A percentile compares a stretch with the other conserved stretches of the same genome.
Conservation (phyloP, 1,140 invertebrate genomes). For the Drosophila prosaltans region DNA sequence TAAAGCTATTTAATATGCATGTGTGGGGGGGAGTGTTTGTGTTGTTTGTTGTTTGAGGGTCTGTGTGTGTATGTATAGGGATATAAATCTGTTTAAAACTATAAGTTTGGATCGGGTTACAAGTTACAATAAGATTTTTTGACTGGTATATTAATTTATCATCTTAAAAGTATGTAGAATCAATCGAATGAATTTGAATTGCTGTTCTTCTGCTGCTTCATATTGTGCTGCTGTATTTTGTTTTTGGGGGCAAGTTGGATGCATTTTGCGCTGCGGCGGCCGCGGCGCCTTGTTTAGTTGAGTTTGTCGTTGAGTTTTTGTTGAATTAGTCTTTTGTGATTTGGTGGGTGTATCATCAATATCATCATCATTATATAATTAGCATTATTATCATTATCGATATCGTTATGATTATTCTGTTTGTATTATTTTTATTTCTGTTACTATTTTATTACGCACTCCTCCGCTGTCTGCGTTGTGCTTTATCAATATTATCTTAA, state of each 20-base stretch:
- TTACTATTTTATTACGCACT: conserved; percentile 47
- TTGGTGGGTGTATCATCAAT: conserved; percentile 74
- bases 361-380: conserved; percentile 51
- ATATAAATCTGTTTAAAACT: conserved; percentile 39
- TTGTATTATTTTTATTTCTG: conserved; percentile 24
- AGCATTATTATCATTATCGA: conserved; percentile 41
- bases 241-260: conserved; percentile 66
- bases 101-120: conserved; percentile 59
- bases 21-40: conserved; percentile 25
- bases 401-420: conserved; percentile 27
- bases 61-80: not conserved
- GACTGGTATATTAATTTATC: conserved; percentile 23
- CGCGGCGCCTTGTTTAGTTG: conserved; percentile 45
- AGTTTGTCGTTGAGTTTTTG: conserved; percentile 69
- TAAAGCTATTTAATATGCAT: conserved; percentile 66
- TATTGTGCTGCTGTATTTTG: conserved; percentile 27
- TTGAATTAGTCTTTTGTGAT: conserved; percentile 80
- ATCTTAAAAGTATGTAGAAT: conserved; percentile 64
- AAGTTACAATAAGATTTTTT: conserved; percentile 38
- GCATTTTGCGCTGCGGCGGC: conserved; percentile 68
- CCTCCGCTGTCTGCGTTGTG: conserved; percentile 22
- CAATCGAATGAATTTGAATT: conserved; percentile 12
- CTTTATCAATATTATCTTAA: conserved; percentile 28
- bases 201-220: not conserved
- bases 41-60: not conserved